Evolutionary conservation across 2,888 invertebrate genomes (phyloP).

Genomic region (Chymomyza caudatula): DNA sequence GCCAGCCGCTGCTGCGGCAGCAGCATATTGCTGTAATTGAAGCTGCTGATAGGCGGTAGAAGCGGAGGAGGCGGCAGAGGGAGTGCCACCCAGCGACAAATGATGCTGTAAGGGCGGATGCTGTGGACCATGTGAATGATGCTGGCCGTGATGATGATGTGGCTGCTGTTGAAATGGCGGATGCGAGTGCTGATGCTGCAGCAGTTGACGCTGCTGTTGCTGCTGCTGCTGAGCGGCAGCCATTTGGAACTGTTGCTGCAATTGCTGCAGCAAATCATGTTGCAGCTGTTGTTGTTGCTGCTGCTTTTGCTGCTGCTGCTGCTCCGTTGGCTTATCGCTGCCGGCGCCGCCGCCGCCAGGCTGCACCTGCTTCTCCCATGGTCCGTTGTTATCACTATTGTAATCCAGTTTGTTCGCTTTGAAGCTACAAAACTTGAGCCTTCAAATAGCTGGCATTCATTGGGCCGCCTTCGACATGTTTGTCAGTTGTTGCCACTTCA

Average conservation of each 20-base stretch:
- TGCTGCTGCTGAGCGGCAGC: constrained; percentile 35
- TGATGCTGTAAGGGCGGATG: constrained; percentile 75
- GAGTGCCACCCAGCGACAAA: constrained; percentile 79
- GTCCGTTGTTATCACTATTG: constrained; percentile 68
- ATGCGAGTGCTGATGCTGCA: constrained; percentile 70
- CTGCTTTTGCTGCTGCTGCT: constrained; percentile 31
- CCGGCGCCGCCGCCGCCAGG: constrained; percentile 23
- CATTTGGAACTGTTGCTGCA: constrained; percentile 39
- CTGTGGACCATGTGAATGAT: constrained; percentile 20
- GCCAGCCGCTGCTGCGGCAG: constrained; percentile 26
- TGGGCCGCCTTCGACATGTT: neutral
- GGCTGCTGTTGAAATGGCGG: constrained; percentile 61
- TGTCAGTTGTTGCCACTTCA: constrained; percentile 14
- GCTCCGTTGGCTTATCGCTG: constrained; percentile 54
- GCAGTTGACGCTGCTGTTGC: constrained; percentile 39
- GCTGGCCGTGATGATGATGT: constrained; percentile 36
- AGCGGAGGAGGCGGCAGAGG: constrained; percentile 42
- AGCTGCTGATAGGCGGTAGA: constrained; percentile 36
- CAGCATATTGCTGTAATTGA: constrained; percentile 22
- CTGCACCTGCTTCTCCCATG: constrained; percentile 70
- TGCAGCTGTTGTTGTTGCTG: constrained; percentile 54
- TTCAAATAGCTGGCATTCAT: neutral
- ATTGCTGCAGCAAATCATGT: constrained; percentile 52
- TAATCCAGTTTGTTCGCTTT: constrained; percentile 72
- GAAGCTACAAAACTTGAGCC: neutral